Evolutionary conservation across 2,888 invertebrate species (phyloP).

Genomic region (Meiosimyza platycephala): DNA sequence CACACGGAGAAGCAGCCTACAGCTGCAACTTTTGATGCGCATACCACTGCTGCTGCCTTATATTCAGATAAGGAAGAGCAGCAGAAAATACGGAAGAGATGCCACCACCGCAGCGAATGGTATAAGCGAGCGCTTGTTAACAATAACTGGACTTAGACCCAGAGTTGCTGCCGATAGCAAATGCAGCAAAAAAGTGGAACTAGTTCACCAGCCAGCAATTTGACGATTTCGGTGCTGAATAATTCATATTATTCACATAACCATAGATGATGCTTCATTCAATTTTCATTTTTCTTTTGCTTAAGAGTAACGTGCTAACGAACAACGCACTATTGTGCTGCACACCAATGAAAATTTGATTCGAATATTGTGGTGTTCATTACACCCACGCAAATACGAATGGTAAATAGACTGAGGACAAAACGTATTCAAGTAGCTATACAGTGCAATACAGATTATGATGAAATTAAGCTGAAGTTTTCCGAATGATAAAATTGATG

Average conservation of each 20-base stretch:
- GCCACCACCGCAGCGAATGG: constrained; percentile 14
- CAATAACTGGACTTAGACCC: constrained; percentile 1
- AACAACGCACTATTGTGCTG: neutral
- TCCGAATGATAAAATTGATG: too few relatives aligned
- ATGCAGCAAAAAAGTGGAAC: neutral
- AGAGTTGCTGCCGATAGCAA: too few relatives aligned
- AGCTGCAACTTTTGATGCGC: neutral
- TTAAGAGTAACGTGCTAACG: too few relatives aligned
- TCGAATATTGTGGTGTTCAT: too few relatives aligned
- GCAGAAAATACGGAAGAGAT: neutral
- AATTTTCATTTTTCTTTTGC: too few relatives aligned
- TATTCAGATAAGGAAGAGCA: neutral
- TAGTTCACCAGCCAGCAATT: constrained; percentile 14
- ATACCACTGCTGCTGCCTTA: neutral
- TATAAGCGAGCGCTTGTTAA: neutral
- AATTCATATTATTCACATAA: constrained; percentile 20
- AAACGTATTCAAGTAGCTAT: too few relatives aligned
- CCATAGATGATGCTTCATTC: neutral
- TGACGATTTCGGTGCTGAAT: constrained; percentile 24
- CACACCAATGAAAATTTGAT: neutral
- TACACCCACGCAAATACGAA: too few relatives aligned
- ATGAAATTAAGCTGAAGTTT: too few relatives aligned
- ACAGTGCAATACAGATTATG: too few relatives aligned
- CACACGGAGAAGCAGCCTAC: neutral
- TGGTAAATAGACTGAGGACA: too few relatives aligned